Conservation (phyloP, 2,888 invertebrate genomes). For the Synergus laeviventris region DNA sequence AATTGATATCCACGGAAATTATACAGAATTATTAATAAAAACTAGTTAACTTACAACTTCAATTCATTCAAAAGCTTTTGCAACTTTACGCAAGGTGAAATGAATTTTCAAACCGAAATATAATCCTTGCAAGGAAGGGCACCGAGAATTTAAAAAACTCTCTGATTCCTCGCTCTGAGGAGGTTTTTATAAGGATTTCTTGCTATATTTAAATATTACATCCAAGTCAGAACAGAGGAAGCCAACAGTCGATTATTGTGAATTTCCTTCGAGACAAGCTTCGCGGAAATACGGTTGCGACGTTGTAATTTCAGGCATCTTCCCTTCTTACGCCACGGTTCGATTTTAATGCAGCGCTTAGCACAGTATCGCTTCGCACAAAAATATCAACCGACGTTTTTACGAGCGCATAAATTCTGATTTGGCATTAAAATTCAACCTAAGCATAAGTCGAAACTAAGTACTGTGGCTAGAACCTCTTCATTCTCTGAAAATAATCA, state of each 20-base stretch:
- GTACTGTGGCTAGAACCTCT: background rate
- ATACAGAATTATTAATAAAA: too few relatives aligned
- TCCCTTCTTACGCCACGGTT: conserved; percentile 30
- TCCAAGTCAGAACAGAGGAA: conserved; percentile 20
- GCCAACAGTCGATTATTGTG: conserved; percentile 25
- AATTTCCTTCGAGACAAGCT: conserved; percentile 22
- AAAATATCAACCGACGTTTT: conserved; percentile 17
- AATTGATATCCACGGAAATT: too few relatives aligned
- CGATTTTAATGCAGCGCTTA: conserved; percentile 37
- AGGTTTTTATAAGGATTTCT: conserved; percentile 23
- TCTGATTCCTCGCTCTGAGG: background rate
- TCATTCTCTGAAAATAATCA: background rate
- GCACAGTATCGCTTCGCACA: conserved; percentile 9
- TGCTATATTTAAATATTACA: background rate
- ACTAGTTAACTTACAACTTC: conserved; percentile 61
- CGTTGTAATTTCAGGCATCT: conserved; percentile 40
- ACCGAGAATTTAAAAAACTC: background rate
- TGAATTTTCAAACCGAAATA: background rate
- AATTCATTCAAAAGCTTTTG: too few relatives aligned
- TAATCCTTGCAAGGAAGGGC: background rate
- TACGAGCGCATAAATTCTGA: conserved; percentile 31
- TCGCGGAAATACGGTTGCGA: conserved; percentile 36
- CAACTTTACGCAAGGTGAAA: background rate
- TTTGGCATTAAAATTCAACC: conserved; percentile 21
- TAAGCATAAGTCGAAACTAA: conserved; percentile 6